Percentiles rank a stretch among this genome's conserved stretches.
Conservation (phyloP, 2,888 invertebrate species). For the Eurytoma californica region DNA sequence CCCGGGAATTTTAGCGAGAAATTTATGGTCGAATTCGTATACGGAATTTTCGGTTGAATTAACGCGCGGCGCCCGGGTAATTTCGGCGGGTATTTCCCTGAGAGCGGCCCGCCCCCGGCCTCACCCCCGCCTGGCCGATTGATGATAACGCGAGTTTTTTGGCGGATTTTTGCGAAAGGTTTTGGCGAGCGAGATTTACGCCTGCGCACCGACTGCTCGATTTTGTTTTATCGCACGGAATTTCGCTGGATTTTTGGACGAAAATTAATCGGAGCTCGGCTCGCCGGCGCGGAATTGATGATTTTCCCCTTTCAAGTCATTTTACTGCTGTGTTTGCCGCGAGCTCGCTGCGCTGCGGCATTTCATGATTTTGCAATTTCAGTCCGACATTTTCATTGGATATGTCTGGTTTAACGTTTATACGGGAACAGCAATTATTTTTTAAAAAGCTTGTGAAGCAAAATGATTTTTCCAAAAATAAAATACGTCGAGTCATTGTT, state of each 20-base stretch:
- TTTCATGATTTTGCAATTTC: no score
- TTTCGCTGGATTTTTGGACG: no score
- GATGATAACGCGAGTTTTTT: slow-evolving; percentile 15
- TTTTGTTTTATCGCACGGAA: not conserved
- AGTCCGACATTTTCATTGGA: no score
- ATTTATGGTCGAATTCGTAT: slow-evolving; percentile 56
- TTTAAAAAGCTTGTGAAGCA: no score
- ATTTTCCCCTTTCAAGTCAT: no score
- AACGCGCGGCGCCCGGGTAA: slow-evolving; percentile 24
- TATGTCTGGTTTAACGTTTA: no score
- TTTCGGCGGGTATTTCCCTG: not conserved
- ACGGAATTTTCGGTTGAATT: slow-evolving; percentile 55
- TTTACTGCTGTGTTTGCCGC: no score
- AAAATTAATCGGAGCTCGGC: not conserved
- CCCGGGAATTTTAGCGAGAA: slow-evolving; percentile 61
- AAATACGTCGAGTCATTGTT: no score
- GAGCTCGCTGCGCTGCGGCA: no score
- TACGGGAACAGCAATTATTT: no score
- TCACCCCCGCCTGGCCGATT: not conserved
- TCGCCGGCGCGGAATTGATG: no score
- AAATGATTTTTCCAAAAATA: no score
- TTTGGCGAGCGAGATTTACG: not conserved
- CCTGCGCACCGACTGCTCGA: not conserved
- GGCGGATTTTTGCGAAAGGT: slow-evolving; percentile 23
- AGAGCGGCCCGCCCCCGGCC: not conserved